Conservation (phyloP, 1,140 invertebrate genomes). For the Metopolophium dirhodum region DNA sequence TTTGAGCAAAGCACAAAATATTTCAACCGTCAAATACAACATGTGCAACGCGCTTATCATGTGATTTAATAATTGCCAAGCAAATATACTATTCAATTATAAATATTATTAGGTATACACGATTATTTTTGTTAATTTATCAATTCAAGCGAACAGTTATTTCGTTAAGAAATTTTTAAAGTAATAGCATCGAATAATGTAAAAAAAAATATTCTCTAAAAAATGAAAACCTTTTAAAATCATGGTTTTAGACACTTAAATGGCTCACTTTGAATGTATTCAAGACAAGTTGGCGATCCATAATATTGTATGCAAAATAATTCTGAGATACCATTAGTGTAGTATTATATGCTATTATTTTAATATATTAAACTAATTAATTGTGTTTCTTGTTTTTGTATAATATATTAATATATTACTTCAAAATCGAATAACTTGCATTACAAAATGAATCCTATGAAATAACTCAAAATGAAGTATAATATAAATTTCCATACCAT, state of each 20-base stretch:
- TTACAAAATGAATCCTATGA: not conserved
- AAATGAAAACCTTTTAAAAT: not conserved
- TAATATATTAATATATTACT: not conserved
- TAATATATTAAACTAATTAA: not conserved
- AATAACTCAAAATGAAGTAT: not conserved
- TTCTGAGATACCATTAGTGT: not conserved
- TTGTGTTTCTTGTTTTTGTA: not conserved
- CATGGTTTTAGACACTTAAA: not conserved
- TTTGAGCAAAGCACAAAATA: too few species aligned
- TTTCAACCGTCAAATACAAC: too few species aligned
- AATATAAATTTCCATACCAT: not conserved
- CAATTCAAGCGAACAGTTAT: too few species aligned
- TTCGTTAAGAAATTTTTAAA: not conserved
- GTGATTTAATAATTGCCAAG: too few species aligned
- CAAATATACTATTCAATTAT: too few species aligned
- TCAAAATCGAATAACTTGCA: not conserved
- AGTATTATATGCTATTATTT: not conserved
- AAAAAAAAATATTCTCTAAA: not conserved
- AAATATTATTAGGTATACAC: too few species aligned
- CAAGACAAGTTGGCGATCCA: not conserved
- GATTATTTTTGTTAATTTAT: too few species aligned
- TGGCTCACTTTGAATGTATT: not conserved
- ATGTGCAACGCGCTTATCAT: too few species aligned
- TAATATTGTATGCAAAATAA: not conserved
- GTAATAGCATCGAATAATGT: not conserved